A percentile compares a stretch with the other conserved stretches of the same genome.
Conservation (phyloP, 2,888 invertebrate genomes). For the Epinotia bilunana region DNA sequence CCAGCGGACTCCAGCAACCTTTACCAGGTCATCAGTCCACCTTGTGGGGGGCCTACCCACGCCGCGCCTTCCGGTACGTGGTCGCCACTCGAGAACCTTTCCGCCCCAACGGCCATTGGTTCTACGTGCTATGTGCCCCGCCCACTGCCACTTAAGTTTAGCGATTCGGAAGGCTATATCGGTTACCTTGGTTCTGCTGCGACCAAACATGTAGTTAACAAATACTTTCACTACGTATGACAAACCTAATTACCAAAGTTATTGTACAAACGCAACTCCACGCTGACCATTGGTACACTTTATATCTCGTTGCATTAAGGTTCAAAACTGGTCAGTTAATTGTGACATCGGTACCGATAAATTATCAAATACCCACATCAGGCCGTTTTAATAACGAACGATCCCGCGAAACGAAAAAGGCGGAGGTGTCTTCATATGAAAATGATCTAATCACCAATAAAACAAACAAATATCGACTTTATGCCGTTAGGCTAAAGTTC, state of each 20-base stretch:
- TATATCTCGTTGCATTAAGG: background rate
- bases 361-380: conserved; percentile 8
- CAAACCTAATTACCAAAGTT: background rate
- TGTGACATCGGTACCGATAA: background rate
- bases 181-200: too few relatives aligned
- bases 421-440: background rate
- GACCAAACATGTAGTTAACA: background rate
- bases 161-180: too few relatives aligned
- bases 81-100: too few relatives aligned
- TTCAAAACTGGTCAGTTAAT: background rate
- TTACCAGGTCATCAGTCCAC: too few relatives aligned
- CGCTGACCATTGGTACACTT: background rate
- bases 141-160: too few relatives aligned
- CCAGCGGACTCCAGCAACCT: too few relatives aligned
- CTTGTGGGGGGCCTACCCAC: too few relatives aligned
- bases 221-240: background rate
- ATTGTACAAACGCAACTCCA: background rate
- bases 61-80: too few relatives aligned
- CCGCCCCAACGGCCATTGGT: too few relatives aligned
- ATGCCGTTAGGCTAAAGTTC: background rate
- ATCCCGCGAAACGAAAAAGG: background rate
- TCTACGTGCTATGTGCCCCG: too few relatives aligned
- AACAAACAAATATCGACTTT: background rate
- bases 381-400: conserved; percentile 1
- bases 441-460: background rate